Base-by-base conservation (phyloP, 2,113 vertebrate genomes). In the Labeo catla region DNA sequence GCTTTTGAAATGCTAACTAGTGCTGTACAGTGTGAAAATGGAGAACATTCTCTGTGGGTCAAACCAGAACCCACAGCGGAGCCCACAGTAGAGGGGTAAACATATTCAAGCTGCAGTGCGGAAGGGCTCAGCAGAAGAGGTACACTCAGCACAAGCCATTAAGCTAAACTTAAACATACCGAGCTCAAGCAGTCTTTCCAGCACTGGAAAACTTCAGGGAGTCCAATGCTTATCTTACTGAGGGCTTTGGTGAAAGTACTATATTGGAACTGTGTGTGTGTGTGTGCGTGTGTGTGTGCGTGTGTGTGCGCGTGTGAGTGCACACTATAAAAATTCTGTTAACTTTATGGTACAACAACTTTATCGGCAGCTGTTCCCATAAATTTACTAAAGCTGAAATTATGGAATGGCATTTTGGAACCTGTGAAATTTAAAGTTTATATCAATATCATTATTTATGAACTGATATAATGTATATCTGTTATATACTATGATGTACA, bases 1-100 rank as follows among this genome's bases (percentile, higher is more conserved):
- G 78, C 79, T 81, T 81, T 81, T 81, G 43, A 81, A 81, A 81
- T 81, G 79, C 45, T 34, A 81, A 66, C 43, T 81, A 81, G 39
- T 65, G 19, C 78, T 65, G 54, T 50, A 16, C 43, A 81, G 61
- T 66, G 61, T 68, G 80, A n/a, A 81, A 68, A 68, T 66, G 45
- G 11, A 81, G 61, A 66, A 50, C 43, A 21, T 36, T 68, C 45
- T 81, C 74, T 50, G 73, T 39, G 45, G 59, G 74, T 77, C 73
- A 63, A 66, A 78, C 21, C 36, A 52, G 61, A 76, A 66, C 47
- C 84, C 45, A 78, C 57, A 50, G 84, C 21, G 8, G 57, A 43
- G 74, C 21, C 8, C 43, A 57, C 19, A 76, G 19, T 76, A 81
- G n/a, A 87, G 63, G 28, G 8, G 65, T 47, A 79, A 80, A 70